These are phyloP conservation scores for Hydrotaea diabolus DNA, from an alignment of 2,888 invertebrate species.

Conservation along the genomic window DNA sequence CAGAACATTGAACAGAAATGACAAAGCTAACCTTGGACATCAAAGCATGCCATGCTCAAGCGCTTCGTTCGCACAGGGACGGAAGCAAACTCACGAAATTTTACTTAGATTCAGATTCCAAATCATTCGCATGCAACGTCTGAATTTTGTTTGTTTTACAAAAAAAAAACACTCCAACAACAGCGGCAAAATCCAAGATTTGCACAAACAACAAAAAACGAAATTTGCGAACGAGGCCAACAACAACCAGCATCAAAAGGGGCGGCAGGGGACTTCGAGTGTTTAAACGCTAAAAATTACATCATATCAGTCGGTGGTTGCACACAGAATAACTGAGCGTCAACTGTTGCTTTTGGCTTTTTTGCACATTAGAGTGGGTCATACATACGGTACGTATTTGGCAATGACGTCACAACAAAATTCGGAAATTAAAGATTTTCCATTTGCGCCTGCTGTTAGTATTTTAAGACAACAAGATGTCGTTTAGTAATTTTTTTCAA, in stretches of 20 bases:
- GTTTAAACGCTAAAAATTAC: slow-evolving; percentile 32
- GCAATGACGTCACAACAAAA: too few species aligned
- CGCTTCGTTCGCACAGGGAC: neutral
- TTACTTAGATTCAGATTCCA: neutral
- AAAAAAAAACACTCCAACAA: neutral
- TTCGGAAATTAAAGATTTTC: too few species aligned
- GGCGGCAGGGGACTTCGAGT: neutral
- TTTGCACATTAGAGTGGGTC: neutral
- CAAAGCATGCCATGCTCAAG: too few species aligned
- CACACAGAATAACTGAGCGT: neutral
- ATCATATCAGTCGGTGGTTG: slow-evolving; percentile 32
- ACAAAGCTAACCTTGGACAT: too few species aligned
- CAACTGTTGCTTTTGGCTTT: neutral
- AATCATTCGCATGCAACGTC: neutral
- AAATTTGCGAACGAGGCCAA: neutral
- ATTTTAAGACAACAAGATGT: too few species aligned
- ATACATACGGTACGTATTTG: too few species aligned
- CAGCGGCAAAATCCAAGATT: too few species aligned
- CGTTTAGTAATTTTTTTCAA: too few species aligned
- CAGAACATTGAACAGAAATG: too few species aligned
- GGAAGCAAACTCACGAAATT: slow-evolving; percentile 39
- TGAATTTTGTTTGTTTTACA: neutral
- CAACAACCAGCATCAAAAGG: slow-evolving; percentile 33
- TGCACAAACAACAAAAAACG: too few species aligned
- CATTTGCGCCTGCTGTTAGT: too few species aligned